Base-by-base conservation (phyloP, 2,797 vertebrate genomes). In the Gobio occitaniae region DNA sequence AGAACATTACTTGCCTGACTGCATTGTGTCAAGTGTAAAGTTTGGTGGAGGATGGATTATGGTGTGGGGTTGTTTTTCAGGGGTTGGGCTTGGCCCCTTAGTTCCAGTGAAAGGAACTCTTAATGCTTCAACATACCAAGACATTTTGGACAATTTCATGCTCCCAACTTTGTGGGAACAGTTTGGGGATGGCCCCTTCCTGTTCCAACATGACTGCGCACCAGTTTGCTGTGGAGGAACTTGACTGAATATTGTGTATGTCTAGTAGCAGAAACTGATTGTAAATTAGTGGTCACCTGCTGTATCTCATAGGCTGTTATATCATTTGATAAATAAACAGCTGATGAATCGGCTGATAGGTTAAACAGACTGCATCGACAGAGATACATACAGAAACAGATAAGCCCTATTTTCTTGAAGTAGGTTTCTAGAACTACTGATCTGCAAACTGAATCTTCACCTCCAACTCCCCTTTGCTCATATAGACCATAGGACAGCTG, bases 371-470 rank as follows among this genome's bases (percentile, higher is more conserved):
- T 80, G 32, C 63, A 69, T 63, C 78, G 54, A 15, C 9, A 10
- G 56, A 36, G 65, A 71, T 56, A 15, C n/a, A 32, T 29, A 25
- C 72, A 5, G 52, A 71, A 68, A 41, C 52, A 25, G 36, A 56
- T 52, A 21, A 13, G 21, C 21, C 50, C n/a, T 38, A 68, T 80
- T 70, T 70, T n/a, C 65, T 36, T 6, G 9, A 54, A 54, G 65
- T 50, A 69, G 65, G 36, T 41, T 78, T 41, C 56, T 54, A 69
- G 29, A 78, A 17, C 21, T 59, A 3, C n/a, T 47, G 68, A 82
- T 72, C 52, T 82, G 19, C 16, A 56, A 70, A 54, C 10, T 19
- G 36, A 56, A 41, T 44, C 36, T 71, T 71, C 11, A 71, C 54
- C 44, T 65, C 29, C 4, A 41, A 38, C 78, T 12, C 47, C 12